Conservation (phyloP, 2,888 invertebrate genomes). For the Pilophorus perplexus region DNA sequence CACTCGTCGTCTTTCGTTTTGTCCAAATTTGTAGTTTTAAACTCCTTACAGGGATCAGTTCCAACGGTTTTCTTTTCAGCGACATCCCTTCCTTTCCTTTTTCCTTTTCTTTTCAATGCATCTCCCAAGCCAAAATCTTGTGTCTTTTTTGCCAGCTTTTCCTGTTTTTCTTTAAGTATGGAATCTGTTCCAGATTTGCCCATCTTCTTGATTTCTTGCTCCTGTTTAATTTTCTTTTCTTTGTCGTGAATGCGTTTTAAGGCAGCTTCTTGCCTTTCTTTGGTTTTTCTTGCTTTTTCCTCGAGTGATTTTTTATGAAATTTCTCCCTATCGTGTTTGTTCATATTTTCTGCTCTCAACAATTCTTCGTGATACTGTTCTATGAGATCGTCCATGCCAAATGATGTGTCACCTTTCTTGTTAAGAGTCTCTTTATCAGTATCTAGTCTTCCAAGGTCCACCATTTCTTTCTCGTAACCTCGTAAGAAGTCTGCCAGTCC, state of each 20-base stretch:
- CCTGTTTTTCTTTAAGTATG: background rate
- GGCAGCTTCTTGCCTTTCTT: conserved; percentile 3
- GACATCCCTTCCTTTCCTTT: background rate
- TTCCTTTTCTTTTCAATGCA: background rate
- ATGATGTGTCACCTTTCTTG: background rate
- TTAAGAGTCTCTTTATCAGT: no score
- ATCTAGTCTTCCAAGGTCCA: conserved; percentile 2
- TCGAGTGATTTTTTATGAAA: background rate
- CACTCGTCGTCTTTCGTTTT: conserved; percentile 7
- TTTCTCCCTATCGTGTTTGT: no score
- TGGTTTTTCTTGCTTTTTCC: background rate
- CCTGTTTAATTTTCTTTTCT: background rate
- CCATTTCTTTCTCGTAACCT: conserved; percentile 10
- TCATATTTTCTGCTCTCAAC: background rate
- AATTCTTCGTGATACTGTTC: background rate
- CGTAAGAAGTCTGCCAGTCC: conserved; percentile 9
- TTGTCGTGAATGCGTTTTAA: background rate
- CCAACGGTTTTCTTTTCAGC: no score
- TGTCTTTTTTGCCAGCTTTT: background rate
- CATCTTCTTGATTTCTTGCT: background rate
- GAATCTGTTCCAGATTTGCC: background rate
- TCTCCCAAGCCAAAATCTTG: background rate
- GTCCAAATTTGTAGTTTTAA: background rate
- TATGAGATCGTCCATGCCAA: conserved; percentile 17
- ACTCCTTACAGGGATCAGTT: background rate